phyloP scores from a whole-genome alignment of 2,113 vertebrate genomes.

The Colius striatus region DNA sequence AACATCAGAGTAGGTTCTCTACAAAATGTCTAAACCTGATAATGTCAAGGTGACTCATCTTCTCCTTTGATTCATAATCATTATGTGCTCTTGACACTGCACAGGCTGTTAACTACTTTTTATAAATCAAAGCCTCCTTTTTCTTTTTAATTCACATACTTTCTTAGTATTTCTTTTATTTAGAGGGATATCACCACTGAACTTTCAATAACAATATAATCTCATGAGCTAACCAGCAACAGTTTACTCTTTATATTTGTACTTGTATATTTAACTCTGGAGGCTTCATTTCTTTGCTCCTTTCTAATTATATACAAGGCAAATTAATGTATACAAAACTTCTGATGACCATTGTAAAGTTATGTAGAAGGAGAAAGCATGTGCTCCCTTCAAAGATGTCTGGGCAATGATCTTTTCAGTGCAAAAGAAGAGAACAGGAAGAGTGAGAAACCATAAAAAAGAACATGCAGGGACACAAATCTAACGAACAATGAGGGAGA shows the following conservation, averaged over 20 bases:
- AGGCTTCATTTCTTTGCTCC: neutral
- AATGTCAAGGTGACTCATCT: constrained; percentile 73
- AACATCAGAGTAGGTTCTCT: constrained; percentile 60
- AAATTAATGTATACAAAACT: neutral
- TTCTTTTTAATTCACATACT: constrained; percentile 18
- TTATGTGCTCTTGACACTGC: constrained; percentile 45
- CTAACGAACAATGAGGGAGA: neutral
- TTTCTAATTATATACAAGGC: neutral
- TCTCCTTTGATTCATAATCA: constrained; percentile 65
- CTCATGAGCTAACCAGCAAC: neutral
- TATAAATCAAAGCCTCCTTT: constrained; percentile 12
- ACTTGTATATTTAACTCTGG: neutral
- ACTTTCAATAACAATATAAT: neutral
- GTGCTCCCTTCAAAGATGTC: neutral
- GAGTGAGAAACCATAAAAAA: neutral
- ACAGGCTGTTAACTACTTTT: constrained; percentile 40
- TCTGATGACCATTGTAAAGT: neutral
- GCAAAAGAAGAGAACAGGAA: neutral
- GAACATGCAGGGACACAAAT: neutral
- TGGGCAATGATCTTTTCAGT: neutral
- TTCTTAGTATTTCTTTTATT: constrained; percentile 50
- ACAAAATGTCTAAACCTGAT: constrained; percentile 64
- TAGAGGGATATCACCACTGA: neutral
- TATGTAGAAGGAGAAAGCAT: neutral
- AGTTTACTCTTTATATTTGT: neutral